These are phyloP conservation scores for Antitype chi DNA, from an alignment of 2,888 invertebrate species.

Conservation along the genomic window DNA sequence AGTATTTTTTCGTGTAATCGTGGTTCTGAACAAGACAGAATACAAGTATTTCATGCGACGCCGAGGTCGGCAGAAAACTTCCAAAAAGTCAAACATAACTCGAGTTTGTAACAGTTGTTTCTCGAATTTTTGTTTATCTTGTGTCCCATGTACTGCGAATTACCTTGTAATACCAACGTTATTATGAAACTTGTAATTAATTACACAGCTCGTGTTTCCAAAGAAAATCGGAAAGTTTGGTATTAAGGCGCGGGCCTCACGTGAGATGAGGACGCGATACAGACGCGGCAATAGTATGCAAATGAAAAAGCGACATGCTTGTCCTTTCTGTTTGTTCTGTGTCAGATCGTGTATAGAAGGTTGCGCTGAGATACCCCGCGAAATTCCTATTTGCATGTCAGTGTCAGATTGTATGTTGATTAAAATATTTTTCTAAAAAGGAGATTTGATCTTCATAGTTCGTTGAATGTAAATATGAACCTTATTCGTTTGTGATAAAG, in stretches of 20 bases:
- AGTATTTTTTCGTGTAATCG: constrained; percentile 33
- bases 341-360: too few species aligned
- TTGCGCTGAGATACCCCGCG: too few species aligned
- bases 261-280: not conserved
- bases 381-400: too few species aligned
- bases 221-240: constrained; percentile 7
- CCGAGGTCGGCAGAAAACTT: constrained; percentile 42
- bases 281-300: too few species aligned
- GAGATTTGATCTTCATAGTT: too few species aligned
- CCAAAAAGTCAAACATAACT: constrained; percentile 57
- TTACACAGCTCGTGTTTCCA: constrained; percentile 21
- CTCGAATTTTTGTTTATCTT: constrained; percentile 50
- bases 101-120: constrained; percentile 46
- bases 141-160: constrained; percentile 32
- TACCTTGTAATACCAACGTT: constrained; percentile 38
- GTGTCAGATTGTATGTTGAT: too few species aligned
- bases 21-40: constrained; percentile 33
- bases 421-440: too few species aligned
- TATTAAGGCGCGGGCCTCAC: not conserved
- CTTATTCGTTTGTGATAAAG: too few species aligned
- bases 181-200: constrained; percentile 49
- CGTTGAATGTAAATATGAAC: too few species aligned
- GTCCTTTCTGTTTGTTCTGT: too few species aligned
- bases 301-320: too few species aligned
- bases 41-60: constrained; percentile 22